These are phyloP conservation scores for Trissolcus brochymenae DNA, from an alignment of 2,888 invertebrate genomes.

Conservation along the genomic window DNA sequence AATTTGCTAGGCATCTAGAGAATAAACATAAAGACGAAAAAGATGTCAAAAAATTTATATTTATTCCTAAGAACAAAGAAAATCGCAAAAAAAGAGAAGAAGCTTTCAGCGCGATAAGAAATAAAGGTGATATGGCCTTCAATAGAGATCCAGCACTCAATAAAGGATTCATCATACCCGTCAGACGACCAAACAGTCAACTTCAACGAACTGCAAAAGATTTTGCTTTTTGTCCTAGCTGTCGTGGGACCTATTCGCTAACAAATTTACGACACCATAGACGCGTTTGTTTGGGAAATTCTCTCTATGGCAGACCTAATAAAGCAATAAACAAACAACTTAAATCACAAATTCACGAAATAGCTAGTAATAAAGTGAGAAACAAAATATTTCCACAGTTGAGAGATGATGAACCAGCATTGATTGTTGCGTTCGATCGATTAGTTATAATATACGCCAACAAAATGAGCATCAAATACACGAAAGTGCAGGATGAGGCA, in stretches of 20 bases:
- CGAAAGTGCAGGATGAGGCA: not conserved
- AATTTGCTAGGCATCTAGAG: not conserved
- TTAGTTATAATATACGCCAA: slow-evolving; percentile 4
- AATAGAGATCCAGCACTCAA: slow-evolving; percentile 3
- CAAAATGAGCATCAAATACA: slow-evolving; percentile 7
- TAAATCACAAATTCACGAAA: slow-evolving; percentile 3
- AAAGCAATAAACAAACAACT: not conserved
- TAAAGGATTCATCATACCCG: slow-evolving; percentile 9
- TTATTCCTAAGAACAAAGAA: not conserved
- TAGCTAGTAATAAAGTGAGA: not conserved
- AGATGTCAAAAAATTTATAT: not conserved
- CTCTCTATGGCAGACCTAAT: not conserved
- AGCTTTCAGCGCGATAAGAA: not conserved
- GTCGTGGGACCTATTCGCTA: not conserved
- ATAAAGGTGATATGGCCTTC: slow-evolving; percentile 2
- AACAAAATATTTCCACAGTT: not conserved
- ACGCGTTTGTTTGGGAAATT: not conserved
- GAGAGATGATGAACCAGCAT: slow-evolving; percentile 3
- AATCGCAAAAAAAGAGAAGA: not conserved
- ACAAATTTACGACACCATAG: slow-evolving; percentile 1
- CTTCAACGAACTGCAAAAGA: not conserved
- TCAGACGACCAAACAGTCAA: slow-evolving; percentile 4
- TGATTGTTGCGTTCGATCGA: not conserved
- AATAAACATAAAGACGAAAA: slow-evolving; percentile 1
- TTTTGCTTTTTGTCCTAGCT: not conserved